Conservation (phyloP, 2,888 invertebrate genomes). For the Argyresthia goedartella region DNA sequence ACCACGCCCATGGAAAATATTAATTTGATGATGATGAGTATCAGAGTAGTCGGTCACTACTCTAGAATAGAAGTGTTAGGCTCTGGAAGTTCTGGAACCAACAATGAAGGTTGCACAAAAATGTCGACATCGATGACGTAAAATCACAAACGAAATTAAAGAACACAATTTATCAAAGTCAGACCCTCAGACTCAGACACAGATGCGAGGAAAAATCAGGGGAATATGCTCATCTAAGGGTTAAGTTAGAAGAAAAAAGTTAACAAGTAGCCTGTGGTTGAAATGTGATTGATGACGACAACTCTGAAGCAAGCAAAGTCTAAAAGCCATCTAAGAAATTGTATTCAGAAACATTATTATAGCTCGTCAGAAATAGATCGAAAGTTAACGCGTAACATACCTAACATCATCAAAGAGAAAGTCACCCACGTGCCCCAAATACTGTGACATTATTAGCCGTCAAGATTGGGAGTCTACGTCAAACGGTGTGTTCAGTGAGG, state of each 20-base stretch:
- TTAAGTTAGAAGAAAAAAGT: no score
- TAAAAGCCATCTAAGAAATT: not conserved
- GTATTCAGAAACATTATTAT: not conserved
- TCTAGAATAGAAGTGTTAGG: no score
- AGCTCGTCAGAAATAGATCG: not conserved
- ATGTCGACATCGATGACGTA: not conserved
- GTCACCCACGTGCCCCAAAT: not conserved
- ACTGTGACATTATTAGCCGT: not conserved
- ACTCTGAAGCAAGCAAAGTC: conserved; percentile 16
- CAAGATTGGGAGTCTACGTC: not conserved
- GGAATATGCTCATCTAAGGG: conserved; percentile 18
- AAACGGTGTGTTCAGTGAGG: conserved; percentile 1
- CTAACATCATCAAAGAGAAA: not conserved
- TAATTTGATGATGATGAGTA: no score
- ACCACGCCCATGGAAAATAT: no score
- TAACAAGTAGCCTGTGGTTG: conserved; percentile 28
- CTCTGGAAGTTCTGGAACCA: no score
- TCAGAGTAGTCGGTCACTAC: no score
- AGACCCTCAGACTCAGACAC: conserved; percentile 18
- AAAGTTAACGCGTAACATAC: not conserved
- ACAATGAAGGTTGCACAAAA: no score
- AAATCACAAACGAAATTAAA: conserved; percentile 12
- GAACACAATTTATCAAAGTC: conserved; percentile 26
- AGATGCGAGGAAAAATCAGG: conserved; percentile 12
- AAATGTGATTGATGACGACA: conserved; percentile 32